Conservation (phyloP, 2,888 invertebrate genomes). For the Dicyrtomina minuta region DNA sequence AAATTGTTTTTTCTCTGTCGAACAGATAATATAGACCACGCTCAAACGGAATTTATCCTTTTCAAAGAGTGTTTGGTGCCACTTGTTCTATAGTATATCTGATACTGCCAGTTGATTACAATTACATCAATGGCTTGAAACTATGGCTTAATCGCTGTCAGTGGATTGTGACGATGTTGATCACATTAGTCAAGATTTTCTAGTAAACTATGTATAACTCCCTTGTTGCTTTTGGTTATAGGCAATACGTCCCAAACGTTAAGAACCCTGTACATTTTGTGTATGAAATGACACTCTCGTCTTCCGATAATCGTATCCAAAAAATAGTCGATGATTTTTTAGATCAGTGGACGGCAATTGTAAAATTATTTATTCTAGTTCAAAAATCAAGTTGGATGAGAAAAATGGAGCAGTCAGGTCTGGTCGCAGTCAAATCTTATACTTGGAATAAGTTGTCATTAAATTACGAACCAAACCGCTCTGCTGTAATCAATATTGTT, state of each 20-base stretch:
- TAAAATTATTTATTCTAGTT: slow-evolving; percentile 81
- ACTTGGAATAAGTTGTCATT: slow-evolving; percentile 87
- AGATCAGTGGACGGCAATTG: slow-evolving; percentile 90
- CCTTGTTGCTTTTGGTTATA: slow-evolving; percentile 43
- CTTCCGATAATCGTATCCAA: slow-evolving; percentile 71
- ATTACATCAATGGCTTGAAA: too few species aligned
- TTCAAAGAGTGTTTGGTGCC: too few species aligned
- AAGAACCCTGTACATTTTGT: slow-evolving; percentile 85
- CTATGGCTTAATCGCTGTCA: too few species aligned
- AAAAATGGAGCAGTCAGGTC: slow-evolving; percentile 39
- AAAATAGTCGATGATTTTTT: slow-evolving; percentile 83
- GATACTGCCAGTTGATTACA: too few species aligned
- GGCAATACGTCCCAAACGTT: slow-evolving; percentile 63
- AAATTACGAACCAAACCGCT: slow-evolving; percentile 82
- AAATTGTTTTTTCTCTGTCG: slow-evolving; percentile 46
- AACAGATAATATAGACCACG: slow-evolving; percentile 36
- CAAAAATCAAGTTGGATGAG: slow-evolving; percentile 61
- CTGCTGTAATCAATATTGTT: slow-evolving; percentile 78
- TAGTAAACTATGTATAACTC: too few species aligned
- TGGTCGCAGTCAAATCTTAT: slow-evolving; percentile 82
- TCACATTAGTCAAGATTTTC: too few species aligned
- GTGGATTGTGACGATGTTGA: too few species aligned
- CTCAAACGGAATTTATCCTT: slow-evolving; percentile 35
- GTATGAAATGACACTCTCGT: slow-evolving; percentile 75
- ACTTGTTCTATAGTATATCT: too few species aligned